Conservation (phyloP, 2,888 invertebrate species). For the Crepidodera aurea region DNA sequence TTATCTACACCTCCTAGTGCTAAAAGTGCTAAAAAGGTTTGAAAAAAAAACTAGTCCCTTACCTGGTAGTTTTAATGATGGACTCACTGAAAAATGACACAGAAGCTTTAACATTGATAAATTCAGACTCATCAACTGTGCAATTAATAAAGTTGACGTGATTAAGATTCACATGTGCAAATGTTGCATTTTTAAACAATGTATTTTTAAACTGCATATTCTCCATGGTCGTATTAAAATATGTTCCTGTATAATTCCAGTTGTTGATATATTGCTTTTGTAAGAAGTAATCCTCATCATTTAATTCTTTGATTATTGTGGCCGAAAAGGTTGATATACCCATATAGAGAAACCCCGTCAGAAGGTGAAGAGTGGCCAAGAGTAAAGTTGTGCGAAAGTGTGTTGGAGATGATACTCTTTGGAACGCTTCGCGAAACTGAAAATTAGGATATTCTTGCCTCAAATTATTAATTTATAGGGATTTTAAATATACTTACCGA, state of each 20-base stretch:
- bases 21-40: too few species aligned
- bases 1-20: too few species aligned
- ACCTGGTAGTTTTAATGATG: slow-evolving; percentile 71
- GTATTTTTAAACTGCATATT: slow-evolving; percentile 70
- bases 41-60: too few species aligned
- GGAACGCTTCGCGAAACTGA: slow-evolving; percentile 76
- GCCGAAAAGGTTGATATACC: slow-evolving; percentile 67
- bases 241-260: slow-evolving; percentile 50
- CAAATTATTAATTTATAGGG: not conserved
- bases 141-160: slow-evolving; percentile 78
- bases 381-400: slow-evolving; percentile 70
- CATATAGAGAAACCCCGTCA: slow-evolving; percentile 63
- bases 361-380: slow-evolving; percentile 68
- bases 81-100: slow-evolving; percentile 72
- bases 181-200: slow-evolving; percentile 71
- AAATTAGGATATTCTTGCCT: slow-evolving; percentile 37
- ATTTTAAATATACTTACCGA: slow-evolving; percentile 52
- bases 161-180: slow-evolving; percentile 73
- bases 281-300: slow-evolving; percentile 56
- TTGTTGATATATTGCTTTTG: slow-evolving; percentile 49
- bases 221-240: slow-evolving; percentile 71
- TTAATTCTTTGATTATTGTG: slow-evolving; percentile 62
- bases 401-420: slow-evolving; percentile 71
- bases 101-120: slow-evolving; percentile 76
- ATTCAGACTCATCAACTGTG: slow-evolving; percentile 72